Percentiles rank a stretch among this genome's conserved stretches.
Conservation (phyloP, 2,113 vertebrate species). For the Mobula hypostoma region DNA sequence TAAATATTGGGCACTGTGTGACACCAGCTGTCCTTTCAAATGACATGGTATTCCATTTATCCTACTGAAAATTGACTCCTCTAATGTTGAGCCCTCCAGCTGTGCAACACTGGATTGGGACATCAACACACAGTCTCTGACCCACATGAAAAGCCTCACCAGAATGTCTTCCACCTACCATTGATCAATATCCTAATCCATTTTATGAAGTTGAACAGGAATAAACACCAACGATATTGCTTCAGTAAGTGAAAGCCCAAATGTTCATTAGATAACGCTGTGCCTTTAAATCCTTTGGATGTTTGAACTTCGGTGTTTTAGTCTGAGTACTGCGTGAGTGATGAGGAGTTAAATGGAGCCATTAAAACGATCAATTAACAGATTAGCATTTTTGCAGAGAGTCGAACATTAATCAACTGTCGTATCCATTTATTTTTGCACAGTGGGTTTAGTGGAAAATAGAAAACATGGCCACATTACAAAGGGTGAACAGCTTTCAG, state of each 20-base stretch:
- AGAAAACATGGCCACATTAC: not conserved
- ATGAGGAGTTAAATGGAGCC: constrained; percentile 2
- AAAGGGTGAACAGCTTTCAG: not conserved
- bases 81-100: not conserved
- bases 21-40: not conserved
- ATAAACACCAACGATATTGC: not conserved
- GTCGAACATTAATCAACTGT: not conserved
- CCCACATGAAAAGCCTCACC: too few relatives aligned
- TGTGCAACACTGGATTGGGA: not conserved
- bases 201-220: not conserved
- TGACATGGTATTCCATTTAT: not conserved
- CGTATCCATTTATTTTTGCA: not conserved
- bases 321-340: constrained; percentile 15
- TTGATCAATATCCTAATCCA: not conserved
- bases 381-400: not conserved
- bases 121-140: not conserved
- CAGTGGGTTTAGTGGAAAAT: not conserved
- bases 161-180: too few relatives aligned
- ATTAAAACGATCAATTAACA: constrained; percentile 21
- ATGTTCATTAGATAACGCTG: not conserved
- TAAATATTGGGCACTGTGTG: not conserved
- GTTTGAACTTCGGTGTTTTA: not conserved
- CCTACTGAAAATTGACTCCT: not conserved
- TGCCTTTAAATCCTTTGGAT: not conserved
- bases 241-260: not conserved